These are phyloP conservation scores for Cepphus grylle DNA, from an alignment of 2,113 vertebrate genomes.

Conservation along the genomic window DNA sequence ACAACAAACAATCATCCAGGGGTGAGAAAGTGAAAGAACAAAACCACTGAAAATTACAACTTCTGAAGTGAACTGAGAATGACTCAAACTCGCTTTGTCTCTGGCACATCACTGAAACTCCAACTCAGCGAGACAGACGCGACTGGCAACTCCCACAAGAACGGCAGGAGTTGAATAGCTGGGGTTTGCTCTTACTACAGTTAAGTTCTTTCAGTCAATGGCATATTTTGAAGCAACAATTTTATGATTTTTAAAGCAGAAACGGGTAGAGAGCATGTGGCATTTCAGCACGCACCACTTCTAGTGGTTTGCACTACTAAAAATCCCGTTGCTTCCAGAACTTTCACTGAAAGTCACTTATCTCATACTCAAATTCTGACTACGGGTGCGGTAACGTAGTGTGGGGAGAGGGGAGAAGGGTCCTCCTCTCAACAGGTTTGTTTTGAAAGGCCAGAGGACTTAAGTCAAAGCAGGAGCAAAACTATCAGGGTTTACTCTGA, in stretches of 20 bases:
- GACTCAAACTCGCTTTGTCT: not conserved
- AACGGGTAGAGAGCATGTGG: not conserved
- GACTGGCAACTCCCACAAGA: not conserved
- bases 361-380: too few relatives aligned
- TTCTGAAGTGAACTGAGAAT: not conserved
- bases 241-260: not conserved
- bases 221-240: not conserved
- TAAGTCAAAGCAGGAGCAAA: not conserved
- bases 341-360: not conserved
- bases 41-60: not conserved
- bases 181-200: not conserved
- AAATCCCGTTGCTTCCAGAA: too few relatives aligned
- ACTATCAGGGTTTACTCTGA: fast-evolving
- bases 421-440: not conserved
- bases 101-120: not conserved
- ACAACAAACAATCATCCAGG: not conserved
- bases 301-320: too few relatives aligned
- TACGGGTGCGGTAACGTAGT: fast-evolving
- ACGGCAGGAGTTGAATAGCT: fast-evolving
- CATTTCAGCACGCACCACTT: not conserved
- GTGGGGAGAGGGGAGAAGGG: not conserved
- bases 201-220: not conserved
- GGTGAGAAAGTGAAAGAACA: not conserved
- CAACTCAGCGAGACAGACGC: not conserved
- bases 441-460: not conserved